These are phyloP conservation scores for Platycheirus albimanus DNA, from an alignment of 2,888 invertebrate genomes.

Conservation along the genomic window DNA sequence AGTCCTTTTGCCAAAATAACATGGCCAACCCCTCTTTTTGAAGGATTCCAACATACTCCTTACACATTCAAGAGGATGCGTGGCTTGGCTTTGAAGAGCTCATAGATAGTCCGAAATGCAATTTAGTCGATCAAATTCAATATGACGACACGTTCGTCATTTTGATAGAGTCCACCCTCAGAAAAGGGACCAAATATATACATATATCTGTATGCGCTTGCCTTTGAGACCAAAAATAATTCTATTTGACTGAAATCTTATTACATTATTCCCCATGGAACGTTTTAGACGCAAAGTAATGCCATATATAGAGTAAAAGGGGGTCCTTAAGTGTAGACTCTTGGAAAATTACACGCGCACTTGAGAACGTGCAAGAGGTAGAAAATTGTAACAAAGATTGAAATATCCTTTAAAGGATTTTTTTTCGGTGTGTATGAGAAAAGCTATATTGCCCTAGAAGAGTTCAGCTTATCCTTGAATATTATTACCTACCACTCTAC, in stretches of 20 bases:
- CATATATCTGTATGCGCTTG: conserved; percentile 1
- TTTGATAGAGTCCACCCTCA: conserved; percentile 22
- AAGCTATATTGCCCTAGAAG: conserved; percentile 6
- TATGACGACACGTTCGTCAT: conserved; percentile 36
- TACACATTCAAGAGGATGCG: conserved; percentile 22
- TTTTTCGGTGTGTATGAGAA: neutral
- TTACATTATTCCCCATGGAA: conserved; percentile 52
- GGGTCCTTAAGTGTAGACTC: conserved; percentile 46
- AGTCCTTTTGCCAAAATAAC: conserved; percentile 21
- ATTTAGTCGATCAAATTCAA: conserved; percentile 36
- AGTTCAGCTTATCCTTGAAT: conserved; percentile 11
- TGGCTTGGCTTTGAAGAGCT: conserved; percentile 30
- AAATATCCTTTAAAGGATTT: conserved; percentile 27
- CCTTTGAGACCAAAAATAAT: conserved; percentile 44
- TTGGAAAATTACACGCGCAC: conserved; percentile 52
- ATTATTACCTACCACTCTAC: conserved; percentile 6
- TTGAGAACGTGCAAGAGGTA: conserved; percentile 28
- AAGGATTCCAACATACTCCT: neutral
- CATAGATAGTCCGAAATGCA: conserved; percentile 42
- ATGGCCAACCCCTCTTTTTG: neutral
- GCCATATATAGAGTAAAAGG: neutral
- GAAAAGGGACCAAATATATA: neutral
- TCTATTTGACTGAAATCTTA: conserved; percentile 38
- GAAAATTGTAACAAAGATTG: conserved; percentile 32
- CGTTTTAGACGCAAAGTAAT: conserved; percentile 13